A percentile compares a stretch with the other conserved stretches of the same genome.
These are phyloP conservation scores for Carassius gibelio DNA, from an alignment of 2,113 vertebrate species.

Conservation along the genomic window DNA sequence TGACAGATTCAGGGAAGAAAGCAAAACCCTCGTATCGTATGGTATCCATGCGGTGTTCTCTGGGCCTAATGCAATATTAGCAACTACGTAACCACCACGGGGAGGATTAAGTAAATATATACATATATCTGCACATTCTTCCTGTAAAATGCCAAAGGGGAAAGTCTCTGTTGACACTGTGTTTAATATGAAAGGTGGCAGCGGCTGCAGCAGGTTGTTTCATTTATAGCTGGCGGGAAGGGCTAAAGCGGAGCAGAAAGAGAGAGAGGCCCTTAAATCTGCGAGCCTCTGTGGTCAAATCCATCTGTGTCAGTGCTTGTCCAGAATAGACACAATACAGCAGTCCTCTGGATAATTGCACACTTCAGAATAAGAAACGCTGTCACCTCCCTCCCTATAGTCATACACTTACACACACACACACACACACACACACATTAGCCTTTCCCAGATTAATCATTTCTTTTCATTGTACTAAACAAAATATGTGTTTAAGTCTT, in stretches of 20 bases:
- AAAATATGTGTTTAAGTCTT: not conserved
- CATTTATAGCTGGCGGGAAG: constrained; percentile 33
- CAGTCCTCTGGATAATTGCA: constrained; percentile 84
- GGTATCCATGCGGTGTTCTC: not conserved
- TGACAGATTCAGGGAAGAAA: constrained; percentile 25
- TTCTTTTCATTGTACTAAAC: not conserved
- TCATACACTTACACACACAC: constrained; percentile 44
- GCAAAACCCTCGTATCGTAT: not conserved
- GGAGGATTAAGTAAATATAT: constrained; percentile 2
- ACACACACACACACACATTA: constrained; percentile 65
- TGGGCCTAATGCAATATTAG: not conserved
- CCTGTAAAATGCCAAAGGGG: not conserved
- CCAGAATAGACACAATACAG: constrained; percentile 83
- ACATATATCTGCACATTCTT: constrained; percentile 27
- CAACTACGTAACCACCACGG: not conserved
- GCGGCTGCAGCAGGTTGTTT: constrained; percentile 3
- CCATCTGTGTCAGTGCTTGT: constrained; percentile 79
- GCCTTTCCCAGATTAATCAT: constrained; percentile 64
- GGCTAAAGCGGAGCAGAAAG: constrained; percentile 43
- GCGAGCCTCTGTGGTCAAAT: constrained; percentile 75
- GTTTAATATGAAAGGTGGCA: constrained; percentile 35
- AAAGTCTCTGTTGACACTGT: constrained; percentile 22
- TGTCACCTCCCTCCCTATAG: constrained; percentile 74
- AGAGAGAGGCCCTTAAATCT: constrained; percentile 71
- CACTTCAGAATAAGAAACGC: constrained; percentile 82